Percentiles rank a stretch among this genome's conserved stretches.
These are phyloP conservation scores for Callaeas wilsoni DNA, from an alignment of 2,113 vertebrate species.

Conservation along the genomic window DNA sequence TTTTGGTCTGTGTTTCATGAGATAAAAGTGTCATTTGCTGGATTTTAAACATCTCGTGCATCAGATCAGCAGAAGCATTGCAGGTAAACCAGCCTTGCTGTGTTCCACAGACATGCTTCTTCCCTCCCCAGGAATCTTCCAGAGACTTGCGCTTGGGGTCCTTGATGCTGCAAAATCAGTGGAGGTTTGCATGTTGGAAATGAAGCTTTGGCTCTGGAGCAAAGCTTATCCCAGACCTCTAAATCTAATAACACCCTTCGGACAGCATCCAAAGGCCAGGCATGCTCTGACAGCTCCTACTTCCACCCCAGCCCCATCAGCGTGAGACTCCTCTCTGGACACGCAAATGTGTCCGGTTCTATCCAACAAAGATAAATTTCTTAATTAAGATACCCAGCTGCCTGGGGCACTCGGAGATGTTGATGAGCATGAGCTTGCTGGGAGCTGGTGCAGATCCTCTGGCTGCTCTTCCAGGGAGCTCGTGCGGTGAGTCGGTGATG, in stretches of 20 bases:
- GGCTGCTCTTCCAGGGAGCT: neutral
- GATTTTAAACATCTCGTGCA: accelerated
- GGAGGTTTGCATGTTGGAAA: neutral
- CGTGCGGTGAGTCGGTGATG: accelerated
- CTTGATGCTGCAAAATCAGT: neutral
- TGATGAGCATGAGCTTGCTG: neutral
- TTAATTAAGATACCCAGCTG: neutral
- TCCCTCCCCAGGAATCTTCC: neutral
- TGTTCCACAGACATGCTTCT: neutral
- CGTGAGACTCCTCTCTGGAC: neutral
- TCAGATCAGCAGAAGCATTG: neutral
- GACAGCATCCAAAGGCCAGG: neutral
- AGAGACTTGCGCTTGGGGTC: neutral
- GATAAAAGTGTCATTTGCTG: neutral
- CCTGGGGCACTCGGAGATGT: neutral
- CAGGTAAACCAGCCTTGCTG: neutral
- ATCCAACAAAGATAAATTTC: neutral
- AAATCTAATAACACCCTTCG: neutral
- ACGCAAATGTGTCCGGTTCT: accelerated
- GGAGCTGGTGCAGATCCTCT: neutral
- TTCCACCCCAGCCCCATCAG: neutral
- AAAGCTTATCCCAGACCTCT: neutral
- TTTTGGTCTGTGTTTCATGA: neutral
- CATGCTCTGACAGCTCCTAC: neutral
- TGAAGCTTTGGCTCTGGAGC: neutral